Percentiles rank a stretch among this genome's conserved stretches.
phyloP scores from a whole-genome alignment of 2,888 invertebrate species.

The Ormyrus nitidulus region DNA sequence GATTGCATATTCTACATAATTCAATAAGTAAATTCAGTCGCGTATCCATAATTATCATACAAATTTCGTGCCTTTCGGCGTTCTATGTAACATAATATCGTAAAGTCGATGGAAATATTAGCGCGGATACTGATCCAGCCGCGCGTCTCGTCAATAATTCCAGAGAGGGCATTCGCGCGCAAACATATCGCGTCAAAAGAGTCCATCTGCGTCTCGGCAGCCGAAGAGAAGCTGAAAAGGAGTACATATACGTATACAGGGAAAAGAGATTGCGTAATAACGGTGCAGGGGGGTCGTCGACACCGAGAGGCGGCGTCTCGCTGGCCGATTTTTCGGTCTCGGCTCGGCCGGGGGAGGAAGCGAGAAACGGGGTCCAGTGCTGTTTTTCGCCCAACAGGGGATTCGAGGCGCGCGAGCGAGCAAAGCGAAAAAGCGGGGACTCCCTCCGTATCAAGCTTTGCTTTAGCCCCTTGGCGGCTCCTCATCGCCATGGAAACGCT shows the following conservation, averaged over 20 bases:
- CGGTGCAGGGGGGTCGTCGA: slow-evolving; percentile 29
- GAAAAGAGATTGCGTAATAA: slow-evolving; percentile 42
- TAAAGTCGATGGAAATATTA: no score
- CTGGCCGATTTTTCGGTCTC: slow-evolving; percentile 8
- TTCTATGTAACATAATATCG: no score
- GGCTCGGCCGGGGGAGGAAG: no score
- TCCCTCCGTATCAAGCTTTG: background rate
- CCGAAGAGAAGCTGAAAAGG: background rate
- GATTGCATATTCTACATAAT: no score
- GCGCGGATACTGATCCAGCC: background rate
- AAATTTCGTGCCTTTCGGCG: no score
- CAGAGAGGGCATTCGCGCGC: background rate
- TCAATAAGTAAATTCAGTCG: no score
- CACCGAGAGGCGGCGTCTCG: slow-evolving; percentile 21
- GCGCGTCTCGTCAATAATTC: slow-evolving; percentile 20
- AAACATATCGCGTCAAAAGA: background rate
- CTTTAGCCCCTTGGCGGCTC: slow-evolving; percentile 13
- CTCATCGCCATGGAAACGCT: slow-evolving; percentile 59
- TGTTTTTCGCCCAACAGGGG: no score
- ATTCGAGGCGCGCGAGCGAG: background rate
- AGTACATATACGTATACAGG: no score
- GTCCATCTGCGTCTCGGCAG: background rate
- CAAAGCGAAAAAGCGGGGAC: slow-evolving; percentile 2
- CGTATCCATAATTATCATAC: no score
- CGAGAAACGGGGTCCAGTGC: no score